Evolutionary conservation across 1,140 invertebrate genomes (phyloP), one percentile per base, ranked within the genome.

Genomic region (Choristoneura fumiferana): DNA sequence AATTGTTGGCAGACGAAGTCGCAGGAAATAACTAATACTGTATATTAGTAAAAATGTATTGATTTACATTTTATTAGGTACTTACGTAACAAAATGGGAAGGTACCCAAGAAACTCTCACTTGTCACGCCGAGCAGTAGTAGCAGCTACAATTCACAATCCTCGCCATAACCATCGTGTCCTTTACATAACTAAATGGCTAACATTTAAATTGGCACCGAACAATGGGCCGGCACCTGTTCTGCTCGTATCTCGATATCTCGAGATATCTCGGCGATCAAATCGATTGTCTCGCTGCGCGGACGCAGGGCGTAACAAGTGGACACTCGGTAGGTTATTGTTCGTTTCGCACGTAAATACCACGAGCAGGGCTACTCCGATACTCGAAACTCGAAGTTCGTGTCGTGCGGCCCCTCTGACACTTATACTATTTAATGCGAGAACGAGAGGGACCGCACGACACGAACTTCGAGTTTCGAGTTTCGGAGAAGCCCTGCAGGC

Each of bases 181-280:
- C 43, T 49, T 49, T 49, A 18, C 43, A n/a, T 12, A 49, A 5
- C 4, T 29, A 49, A 49, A 49, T 18, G 43, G 43, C 43, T 49
- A 49, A 49, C 43, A 49, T 49, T 49, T 49, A 56, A 56, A 56
- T 56, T 38, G 37, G 54, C 22, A 29, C 54, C 43, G 17, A 49
- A 56, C 54, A 56, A 56, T 56, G 35, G 54, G n/a, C 10, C 54
- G 39, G 54, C 54, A 56, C 54, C 54, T 56, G 54, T 56, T 38
- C 22, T 3, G 22, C 22, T 18, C 22, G 33, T 17, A 55, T 37
- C 53, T 13, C 13, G 9, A 55, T 55, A 9, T 14, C 14, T 56
- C n/a, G 54, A 12, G 54, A 56, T 56, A 56, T 56, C 54, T 36
- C 17, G 36, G 15, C 54, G 54, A 56, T 56, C 35, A 56, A 36